Conservation (phyloP, 2,797 vertebrate species). For the Pelodytes ibericus region DNA sequence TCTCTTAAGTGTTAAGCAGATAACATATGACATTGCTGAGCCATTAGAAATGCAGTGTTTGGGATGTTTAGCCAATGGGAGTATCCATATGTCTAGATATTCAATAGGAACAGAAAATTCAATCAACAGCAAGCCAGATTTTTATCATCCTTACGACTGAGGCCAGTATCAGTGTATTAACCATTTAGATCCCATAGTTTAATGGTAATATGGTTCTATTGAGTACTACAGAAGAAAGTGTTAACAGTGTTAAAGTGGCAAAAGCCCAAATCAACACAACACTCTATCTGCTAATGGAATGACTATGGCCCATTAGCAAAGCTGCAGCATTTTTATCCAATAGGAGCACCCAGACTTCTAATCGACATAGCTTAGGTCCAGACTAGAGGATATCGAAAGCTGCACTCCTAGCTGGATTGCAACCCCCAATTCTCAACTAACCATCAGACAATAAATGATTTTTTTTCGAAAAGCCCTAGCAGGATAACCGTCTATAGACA, state of each 20-base stretch:
- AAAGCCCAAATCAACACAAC: not conserved
- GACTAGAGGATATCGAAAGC: too few species aligned
- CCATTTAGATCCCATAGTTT: not conserved
- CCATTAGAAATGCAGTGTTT: conserved; percentile 3
- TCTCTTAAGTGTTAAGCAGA: conserved; percentile 6
- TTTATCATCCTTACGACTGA: not conserved
- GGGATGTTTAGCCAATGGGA: not conserved
- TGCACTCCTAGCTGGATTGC: too few species aligned
- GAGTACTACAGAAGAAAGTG: not conserved
- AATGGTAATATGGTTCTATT: not conserved
- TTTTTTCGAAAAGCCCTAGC: too few species aligned
- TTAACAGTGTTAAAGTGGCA: not conserved
- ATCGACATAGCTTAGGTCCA: not conserved
- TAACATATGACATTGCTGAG: conserved; percentile 1
- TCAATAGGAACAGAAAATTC: not conserved
- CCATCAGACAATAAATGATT: too few species aligned
- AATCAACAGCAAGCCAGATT: not conserved
- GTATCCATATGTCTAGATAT: not conserved
- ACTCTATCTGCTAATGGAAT: not conserved
- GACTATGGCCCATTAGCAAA: not conserved
- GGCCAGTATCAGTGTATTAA: too few species aligned
- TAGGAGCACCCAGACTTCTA: not conserved
- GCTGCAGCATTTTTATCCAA: not conserved
- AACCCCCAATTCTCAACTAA: too few species aligned
- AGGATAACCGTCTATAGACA: too few species aligned